These are phyloP conservation scores for Ivindomyrus marchei DNA, from an alignment of 2,113 vertebrate species.

Conservation along the genomic window DNA sequence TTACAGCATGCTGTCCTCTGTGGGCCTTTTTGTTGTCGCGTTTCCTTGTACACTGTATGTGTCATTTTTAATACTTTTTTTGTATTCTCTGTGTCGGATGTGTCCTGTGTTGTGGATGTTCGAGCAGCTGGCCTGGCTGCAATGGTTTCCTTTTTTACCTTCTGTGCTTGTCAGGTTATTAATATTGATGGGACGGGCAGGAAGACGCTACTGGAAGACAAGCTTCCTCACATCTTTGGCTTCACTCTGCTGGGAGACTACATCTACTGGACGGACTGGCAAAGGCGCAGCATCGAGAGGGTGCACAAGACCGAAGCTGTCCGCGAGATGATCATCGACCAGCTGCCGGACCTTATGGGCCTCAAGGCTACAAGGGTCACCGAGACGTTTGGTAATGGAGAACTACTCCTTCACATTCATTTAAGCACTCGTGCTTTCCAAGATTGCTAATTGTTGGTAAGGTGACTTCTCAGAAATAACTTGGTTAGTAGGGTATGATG, in stretches of 20 bases:
- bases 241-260: constrained; percentile 90
- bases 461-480: neutral
- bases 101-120: neutral
- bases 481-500: neutral
- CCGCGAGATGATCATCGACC: constrained; percentile 89
- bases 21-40: neutral
- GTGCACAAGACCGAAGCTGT: constrained; percentile 80
- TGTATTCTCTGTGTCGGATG: neutral
- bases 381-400: constrained; percentile 69
- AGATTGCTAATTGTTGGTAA: neutral
- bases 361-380: constrained; percentile 89
- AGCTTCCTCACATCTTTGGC: constrained; percentile 93
- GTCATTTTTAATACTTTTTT: neutral
- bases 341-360: constrained; percentile 93
- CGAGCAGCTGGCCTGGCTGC: neutral
- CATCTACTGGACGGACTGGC: constrained; percentile 99
- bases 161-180: constrained; percentile 67
- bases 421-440: neutral
- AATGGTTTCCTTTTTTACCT: neutral
- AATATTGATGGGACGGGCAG: constrained; percentile 78
- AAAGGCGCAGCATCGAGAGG: constrained; percentile 88
- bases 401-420: neutral
- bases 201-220: constrained; percentile 83
- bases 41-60: neutral
- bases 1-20: neutral